Evolutionary conservation across 1,140 invertebrate species (phyloP).

Genomic region (Brachionus plicatilis): DNA sequence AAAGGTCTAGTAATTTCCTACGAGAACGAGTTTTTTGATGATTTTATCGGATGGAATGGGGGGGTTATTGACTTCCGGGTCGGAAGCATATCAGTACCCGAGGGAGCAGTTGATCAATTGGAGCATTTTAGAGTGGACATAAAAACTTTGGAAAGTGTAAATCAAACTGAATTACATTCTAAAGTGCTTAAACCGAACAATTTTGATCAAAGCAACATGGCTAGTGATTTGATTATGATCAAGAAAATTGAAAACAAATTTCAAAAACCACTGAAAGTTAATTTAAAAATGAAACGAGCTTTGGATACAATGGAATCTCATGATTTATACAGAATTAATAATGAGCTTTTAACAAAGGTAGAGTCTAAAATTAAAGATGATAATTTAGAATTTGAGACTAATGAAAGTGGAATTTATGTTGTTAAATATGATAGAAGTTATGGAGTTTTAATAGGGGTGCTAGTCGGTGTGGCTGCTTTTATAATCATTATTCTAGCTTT

Average conservation of each 20-base stretch:
- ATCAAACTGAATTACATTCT: background rate
- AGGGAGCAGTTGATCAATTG: background rate
- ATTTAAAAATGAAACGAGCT: background rate
- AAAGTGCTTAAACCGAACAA: background rate
- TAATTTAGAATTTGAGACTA: background rate
- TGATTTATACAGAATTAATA: conserved; percentile 27
- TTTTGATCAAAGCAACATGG: background rate
- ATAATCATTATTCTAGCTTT: background rate
- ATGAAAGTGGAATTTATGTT: background rate
- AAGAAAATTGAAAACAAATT: background rate
- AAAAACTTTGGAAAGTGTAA: background rate
- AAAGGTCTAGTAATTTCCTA: conserved; percentile 13
- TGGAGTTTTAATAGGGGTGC: background rate
- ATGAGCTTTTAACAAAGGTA: conserved; percentile 10
- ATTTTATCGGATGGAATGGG: conserved; percentile 22
- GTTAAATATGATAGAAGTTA: conserved; percentile 27
- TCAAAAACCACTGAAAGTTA: background rate
- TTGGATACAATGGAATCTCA: background rate
- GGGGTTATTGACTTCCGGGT: background rate
- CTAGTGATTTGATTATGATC: background rate
- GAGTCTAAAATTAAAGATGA: background rate
- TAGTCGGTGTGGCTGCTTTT: background rate
- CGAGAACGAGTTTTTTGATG: background rate
- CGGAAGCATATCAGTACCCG: background rate
- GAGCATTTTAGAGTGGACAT: background rate